Evolutionary conservation across 2,797 vertebrate species (phyloP).

Genomic region (Galago senegalensis): DNA sequence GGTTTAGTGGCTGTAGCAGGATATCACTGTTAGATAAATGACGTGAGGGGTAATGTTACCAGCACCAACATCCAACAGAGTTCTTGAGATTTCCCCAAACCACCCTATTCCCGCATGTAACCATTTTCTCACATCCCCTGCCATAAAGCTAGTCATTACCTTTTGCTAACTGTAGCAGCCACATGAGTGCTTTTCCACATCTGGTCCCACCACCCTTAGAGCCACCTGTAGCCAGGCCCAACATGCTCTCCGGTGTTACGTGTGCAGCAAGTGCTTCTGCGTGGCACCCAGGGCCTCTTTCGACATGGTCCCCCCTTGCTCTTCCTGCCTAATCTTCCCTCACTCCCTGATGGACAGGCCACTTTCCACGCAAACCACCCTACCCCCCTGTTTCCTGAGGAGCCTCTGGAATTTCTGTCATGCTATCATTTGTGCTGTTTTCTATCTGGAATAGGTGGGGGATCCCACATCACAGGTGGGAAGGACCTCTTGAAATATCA

Average conservation of each 20-base stretch:
- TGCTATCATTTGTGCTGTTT: background rate
- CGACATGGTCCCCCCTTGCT: background rate
- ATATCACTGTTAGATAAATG: background rate
- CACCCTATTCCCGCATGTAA: background rate
- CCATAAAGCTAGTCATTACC: background rate
- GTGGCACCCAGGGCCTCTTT: background rate
- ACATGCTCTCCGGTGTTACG: background rate
- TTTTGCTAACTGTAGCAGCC: background rate
- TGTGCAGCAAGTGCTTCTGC: background rate
- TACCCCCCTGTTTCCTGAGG: background rate
- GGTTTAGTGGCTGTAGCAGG: background rate
- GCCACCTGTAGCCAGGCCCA: background rate
- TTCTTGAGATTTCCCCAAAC: background rate
- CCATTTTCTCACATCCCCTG: background rate
- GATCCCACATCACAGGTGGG: background rate
- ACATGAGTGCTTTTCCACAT: background rate
- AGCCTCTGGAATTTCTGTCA: background rate
- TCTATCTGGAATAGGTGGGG: background rate
- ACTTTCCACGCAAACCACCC: background rate
- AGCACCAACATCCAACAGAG: background rate
- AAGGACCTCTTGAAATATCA: conserved; percentile 6
- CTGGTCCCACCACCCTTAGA: background rate
- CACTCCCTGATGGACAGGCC: background rate
- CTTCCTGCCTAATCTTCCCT: background rate
- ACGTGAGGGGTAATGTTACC: background rate